Percentiles rank a stretch among this genome's conserved stretches.
phyloP scores from a whole-genome alignment of 2,113 vertebrate species.

The Tachysurus fulvidraco region DNA sequence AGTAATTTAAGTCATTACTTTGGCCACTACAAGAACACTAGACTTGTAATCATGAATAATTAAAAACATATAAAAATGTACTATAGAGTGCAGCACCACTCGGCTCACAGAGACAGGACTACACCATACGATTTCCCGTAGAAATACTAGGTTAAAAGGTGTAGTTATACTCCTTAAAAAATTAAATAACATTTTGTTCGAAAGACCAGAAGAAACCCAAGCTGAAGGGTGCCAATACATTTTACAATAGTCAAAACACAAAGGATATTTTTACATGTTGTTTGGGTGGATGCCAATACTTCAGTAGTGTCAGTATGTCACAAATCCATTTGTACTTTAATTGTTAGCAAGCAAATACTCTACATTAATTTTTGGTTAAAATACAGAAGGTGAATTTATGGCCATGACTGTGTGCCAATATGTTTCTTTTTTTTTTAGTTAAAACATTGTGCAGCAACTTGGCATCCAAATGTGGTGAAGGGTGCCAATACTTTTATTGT shows the following conservation, averaged over 20 bases:
- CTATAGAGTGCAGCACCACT: not conserved
- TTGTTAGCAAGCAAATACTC: not conserved
- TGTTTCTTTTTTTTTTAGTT: not conserved
- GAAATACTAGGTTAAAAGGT: not conserved
- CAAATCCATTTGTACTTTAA: not conserved
- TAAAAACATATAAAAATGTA: not conserved
- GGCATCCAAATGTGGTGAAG: not conserved
- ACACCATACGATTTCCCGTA: not conserved
- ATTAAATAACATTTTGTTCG: not conserved
- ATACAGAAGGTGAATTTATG: not conserved
- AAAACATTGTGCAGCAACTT: not conserved
- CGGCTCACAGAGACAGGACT: not conserved
- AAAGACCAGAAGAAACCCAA: not conserved
- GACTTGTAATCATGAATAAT: slow-evolving; percentile 11
- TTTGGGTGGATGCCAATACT: not conserved
- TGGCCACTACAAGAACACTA: not conserved
- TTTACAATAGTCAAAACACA: not conserved
- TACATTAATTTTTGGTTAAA: not conserved
- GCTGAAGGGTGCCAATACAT: not conserved
- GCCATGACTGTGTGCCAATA: not conserved
- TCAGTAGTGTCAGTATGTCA: not conserved
- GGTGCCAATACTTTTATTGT: not conserved
- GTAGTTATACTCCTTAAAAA: not conserved
- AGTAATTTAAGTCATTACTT: not conserved
- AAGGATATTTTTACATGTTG: not conserved